Evolutionary conservation across 2,888 invertebrate species (phyloP).

Genomic region (Plebejus anna): DNA sequence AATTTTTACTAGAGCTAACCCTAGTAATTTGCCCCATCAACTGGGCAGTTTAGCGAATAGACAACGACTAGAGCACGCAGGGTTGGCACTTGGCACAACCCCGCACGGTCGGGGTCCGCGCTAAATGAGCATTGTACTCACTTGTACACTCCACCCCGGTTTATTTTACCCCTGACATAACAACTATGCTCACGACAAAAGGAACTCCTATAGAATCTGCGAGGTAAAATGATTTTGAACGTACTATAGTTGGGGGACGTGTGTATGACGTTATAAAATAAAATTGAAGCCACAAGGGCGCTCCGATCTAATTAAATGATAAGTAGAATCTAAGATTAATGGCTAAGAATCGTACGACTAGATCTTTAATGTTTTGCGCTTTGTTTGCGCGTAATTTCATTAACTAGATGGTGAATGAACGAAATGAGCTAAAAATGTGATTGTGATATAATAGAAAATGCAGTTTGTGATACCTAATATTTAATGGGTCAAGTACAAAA

Average conservation of each 20-base stretch:
- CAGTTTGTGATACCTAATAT: background rate
- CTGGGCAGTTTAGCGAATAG: constrained; percentile 61
- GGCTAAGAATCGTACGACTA: constrained; percentile 59
- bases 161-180: background rate
- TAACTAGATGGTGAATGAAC: constrained; percentile 5
- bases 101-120: constrained; percentile 37
- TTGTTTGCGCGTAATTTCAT: constrained; percentile 39
- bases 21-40: constrained; percentile 67
- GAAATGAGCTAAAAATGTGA: background rate
- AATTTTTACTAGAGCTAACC: constrained; percentile 43
- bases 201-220: background rate
- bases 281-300: constrained; percentile 75
- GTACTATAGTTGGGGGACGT: constrained; percentile 58
- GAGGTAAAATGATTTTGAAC: background rate
- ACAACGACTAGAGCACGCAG: constrained; percentile 57
- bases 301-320: constrained; percentile 79
- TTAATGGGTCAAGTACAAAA: background rate
- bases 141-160: constrained; percentile 35
- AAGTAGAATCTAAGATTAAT: constrained; percentile 75
- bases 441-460: background rate
- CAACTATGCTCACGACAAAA: background rate
- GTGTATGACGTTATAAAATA: constrained; percentile 79
- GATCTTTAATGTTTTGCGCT: constrained; percentile 48
- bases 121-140: constrained; percentile 36
- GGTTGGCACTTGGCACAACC: constrained; percentile 48